Evolutionary conservation across 1,140 invertebrate species (phyloP).

Genomic region (Drosophila nannoptera): DNA sequence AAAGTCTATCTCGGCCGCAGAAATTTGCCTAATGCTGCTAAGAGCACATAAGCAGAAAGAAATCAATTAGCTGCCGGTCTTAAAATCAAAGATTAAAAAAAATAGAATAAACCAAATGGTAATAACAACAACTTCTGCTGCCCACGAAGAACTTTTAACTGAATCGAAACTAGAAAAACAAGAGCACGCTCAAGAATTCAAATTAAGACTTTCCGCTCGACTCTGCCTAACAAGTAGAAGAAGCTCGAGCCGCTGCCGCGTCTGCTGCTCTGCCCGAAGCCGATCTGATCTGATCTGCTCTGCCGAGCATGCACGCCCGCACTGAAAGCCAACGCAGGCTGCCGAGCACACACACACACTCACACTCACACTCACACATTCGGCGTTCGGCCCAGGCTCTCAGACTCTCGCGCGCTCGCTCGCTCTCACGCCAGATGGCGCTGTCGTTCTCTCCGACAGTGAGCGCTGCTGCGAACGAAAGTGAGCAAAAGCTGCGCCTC

Average conservation of each 20-base stretch:
- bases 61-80: slow-evolving; percentile 56
- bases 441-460: slow-evolving; percentile 7
- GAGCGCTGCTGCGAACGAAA: slow-evolving; percentile 50
- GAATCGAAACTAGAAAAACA: slow-evolving; percentile 7
- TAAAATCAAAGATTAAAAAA: slow-evolving; percentile 7
- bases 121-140: not conserved
- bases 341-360: slow-evolving; percentile 1
- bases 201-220: slow-evolving; percentile 24
- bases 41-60: slow-evolving; percentile 8
- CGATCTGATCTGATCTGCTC: slow-evolving; percentile 20
- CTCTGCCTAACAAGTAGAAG: slow-evolving; percentile 20
- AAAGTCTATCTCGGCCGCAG: not conserved
- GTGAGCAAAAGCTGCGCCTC: slow-evolving; percentile 48
- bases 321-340: slow-evolving; percentile 34
- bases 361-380: not conserved
- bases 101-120: slow-evolving; percentile 10
- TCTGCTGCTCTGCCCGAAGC: slow-evolving; percentile 12
- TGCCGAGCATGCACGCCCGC: slow-evolving; percentile 41
- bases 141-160: not conserved
- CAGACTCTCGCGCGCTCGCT: slow-evolving; percentile 1
- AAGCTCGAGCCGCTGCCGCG: slow-evolving; percentile 9
- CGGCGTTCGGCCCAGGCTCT: not conserved
- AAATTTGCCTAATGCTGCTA: slow-evolving; percentile 19
- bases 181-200: slow-evolving; percentile 15
- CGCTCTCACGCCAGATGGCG: not conserved